Evolutionary conservation across 1,140 invertebrate species (phyloP).

Genomic region (Penaeus chinensis): DNA sequence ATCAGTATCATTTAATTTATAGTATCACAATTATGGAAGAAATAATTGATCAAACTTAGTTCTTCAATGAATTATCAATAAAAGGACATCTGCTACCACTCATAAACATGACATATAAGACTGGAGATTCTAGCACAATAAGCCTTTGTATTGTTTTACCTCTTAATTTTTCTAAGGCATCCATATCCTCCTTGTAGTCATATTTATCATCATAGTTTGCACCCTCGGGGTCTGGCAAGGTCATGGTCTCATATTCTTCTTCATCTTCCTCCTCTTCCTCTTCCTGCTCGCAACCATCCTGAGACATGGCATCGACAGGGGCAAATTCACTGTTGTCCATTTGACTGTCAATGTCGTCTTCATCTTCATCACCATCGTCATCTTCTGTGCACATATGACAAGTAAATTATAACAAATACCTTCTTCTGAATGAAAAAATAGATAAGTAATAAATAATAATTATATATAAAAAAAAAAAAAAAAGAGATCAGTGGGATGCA

Average conservation of each 20-base stretch:
- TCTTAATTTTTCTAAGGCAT: conserved; percentile 52
- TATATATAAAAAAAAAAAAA: too few relatives aligned
- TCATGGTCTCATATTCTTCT: conserved; percentile 42
- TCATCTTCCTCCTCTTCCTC: conserved; percentile 28
- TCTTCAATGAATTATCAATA: too few relatives aligned
- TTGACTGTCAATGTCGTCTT: conserved; percentile 3
- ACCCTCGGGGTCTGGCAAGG: conserved; percentile 32
- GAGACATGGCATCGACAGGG: conserved; percentile 23
- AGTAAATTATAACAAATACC: not conserved
- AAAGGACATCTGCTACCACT: too few relatives aligned
- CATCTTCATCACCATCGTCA: conserved; percentile 14
- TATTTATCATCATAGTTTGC: conserved; percentile 64
- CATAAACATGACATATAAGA: too few relatives aligned
- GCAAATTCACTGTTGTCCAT: not conserved
- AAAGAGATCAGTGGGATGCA: too few relatives aligned
- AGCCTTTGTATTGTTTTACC: not conserved
- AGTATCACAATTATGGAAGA: too few relatives aligned
- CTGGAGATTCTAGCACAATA: too few relatives aligned
- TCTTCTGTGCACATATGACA: conserved; percentile 18
- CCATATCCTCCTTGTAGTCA: conserved; percentile 65
- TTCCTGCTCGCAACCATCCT: conserved; percentile 29
- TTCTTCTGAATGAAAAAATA: too few relatives aligned
- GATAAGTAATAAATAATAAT: too few relatives aligned
- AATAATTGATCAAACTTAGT: too few relatives aligned
- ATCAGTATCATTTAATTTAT: too few relatives aligned